phyloP scores from a whole-genome alignment of 2,888 invertebrate species.

The Zelleria hepariella region DNA sequence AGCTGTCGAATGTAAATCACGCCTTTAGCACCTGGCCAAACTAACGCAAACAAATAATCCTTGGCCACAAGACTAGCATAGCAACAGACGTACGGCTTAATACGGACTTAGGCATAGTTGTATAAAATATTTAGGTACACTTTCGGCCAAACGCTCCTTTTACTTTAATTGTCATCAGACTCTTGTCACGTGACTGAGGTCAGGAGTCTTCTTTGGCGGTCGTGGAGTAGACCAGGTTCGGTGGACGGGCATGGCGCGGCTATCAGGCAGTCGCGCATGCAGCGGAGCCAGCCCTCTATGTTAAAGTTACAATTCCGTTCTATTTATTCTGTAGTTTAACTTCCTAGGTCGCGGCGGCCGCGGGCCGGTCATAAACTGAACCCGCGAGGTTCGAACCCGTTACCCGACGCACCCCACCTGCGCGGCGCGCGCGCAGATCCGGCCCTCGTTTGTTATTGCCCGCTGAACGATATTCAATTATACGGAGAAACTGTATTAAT shows the following conservation, averaged over 20 bases:
- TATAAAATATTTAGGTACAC: too few species aligned
- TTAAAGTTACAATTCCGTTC: not conserved
- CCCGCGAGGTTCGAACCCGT: not conserved
- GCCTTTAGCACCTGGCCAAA: not conserved
- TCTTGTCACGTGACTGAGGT: too few species aligned
- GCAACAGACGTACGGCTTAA: not conserved
- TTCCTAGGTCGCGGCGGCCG: not conserved
- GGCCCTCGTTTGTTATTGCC: not conserved
- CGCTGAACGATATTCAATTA: not conserved
- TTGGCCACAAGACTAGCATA: not conserved
- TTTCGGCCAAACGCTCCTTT: too few species aligned
- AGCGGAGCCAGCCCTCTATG: too few species aligned
- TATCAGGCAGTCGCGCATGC: too few species aligned
- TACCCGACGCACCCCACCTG: slow-evolving; percentile 2
- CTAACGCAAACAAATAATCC: not conserved
- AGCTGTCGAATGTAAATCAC: not conserved
- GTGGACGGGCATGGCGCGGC: too few species aligned
- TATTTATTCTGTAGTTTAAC: not conserved
- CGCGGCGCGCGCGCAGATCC: not conserved
- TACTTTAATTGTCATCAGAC: too few species aligned
- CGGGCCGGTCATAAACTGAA: not conserved
- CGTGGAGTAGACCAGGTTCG: too few species aligned
- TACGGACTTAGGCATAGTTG: too few species aligned
- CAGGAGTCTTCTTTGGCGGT: too few species aligned
- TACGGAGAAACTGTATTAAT: not conserved